Evolutionary conservation across 2,888 invertebrate species (phyloP).

Genomic region (Pheosia tremula): DNA sequence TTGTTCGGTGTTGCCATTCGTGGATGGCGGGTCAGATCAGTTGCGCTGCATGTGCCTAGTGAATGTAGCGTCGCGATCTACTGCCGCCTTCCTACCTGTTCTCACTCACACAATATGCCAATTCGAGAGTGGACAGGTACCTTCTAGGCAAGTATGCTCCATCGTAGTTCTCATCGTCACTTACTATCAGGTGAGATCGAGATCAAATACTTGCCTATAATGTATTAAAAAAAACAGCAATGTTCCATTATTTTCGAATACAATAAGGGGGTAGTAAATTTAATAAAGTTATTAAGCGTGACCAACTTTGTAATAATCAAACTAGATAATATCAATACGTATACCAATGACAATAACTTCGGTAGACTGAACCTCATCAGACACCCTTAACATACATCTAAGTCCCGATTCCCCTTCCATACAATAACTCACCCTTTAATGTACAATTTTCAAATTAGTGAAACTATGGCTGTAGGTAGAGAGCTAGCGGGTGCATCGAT

Average conservation of each 20-base stretch:
- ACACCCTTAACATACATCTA: constrained; percentile 36
- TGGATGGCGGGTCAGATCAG: no score
- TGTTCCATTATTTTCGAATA: not conserved
- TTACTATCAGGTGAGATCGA: no score
- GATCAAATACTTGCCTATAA: no score
- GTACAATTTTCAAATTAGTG: constrained; percentile 43
- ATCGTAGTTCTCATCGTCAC: no score
- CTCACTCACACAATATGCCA: no score
- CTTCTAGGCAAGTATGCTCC: no score
- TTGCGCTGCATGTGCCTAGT: no score
- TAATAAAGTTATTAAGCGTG: not conserved
- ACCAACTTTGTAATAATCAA: constrained; percentile 4
- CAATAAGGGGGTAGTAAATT: not conserved
- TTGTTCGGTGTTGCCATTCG: no score
- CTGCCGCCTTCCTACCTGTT: no score
- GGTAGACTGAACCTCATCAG: constrained; percentile 8
- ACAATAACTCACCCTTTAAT: constrained; percentile 44
- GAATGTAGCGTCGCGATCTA: no score
- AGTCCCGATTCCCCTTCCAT: constrained; percentile 41
- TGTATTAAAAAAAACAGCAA: no score
- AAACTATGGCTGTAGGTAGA: constrained; percentile 29
- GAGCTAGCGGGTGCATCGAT: not conserved
- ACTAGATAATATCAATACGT: not conserved
- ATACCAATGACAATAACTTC: not conserved
- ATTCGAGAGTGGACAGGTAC: no score